Percentiles rank a stretch among this genome's conserved stretches.
phyloP scores from a whole-genome alignment of 2,888 invertebrate species.

The Herminia tarsipennalis region DNA sequence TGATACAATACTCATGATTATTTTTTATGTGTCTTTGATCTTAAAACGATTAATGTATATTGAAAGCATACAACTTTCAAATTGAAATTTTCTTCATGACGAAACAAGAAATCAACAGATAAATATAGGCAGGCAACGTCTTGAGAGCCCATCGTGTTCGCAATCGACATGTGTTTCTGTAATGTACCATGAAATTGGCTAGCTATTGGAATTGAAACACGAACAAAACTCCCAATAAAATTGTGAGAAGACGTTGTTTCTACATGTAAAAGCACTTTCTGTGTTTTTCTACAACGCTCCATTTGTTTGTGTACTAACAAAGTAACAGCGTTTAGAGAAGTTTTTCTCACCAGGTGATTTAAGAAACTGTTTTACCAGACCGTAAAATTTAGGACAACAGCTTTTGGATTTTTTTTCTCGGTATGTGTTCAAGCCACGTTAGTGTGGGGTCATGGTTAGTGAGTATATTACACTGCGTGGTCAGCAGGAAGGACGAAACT shows the following conservation, averaged over 20 bases:
- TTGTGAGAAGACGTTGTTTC: slow-evolving; percentile 33
- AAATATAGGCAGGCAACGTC: slow-evolving; percentile 14
- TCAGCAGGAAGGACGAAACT: too few species aligned
- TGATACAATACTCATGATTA: too few species aligned
- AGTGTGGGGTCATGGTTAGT: too few species aligned
- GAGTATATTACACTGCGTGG: too few species aligned
- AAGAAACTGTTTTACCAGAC: too few species aligned
- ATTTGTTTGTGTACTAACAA: slow-evolving; percentile 36
- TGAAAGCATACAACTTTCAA: slow-evolving; percentile 1
- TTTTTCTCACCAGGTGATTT: too few species aligned
- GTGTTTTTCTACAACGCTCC: slow-evolving; percentile 13
- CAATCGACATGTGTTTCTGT: slow-evolving; percentile 44
- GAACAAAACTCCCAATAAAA: slow-evolving; percentile 41
- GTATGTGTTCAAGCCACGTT: too few species aligned
- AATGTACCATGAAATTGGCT: slow-evolving; percentile 54
- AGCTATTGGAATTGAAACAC: slow-evolving; percentile 47
- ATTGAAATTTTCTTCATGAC: slow-evolving; percentile 2
- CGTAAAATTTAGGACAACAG: too few species aligned
- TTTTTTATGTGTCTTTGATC: neutral
- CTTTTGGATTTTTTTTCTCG: too few species aligned
- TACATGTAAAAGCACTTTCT: slow-evolving; percentile 16
- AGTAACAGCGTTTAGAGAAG: too few species aligned
- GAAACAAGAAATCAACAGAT: slow-evolving; percentile 27
- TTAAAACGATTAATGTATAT: neutral
- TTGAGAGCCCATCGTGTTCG: slow-evolving; percentile 30